Base-by-base conservation (phyloP, 2,797 vertebrate genomes). In the Cossypha polioptera region DNA sequence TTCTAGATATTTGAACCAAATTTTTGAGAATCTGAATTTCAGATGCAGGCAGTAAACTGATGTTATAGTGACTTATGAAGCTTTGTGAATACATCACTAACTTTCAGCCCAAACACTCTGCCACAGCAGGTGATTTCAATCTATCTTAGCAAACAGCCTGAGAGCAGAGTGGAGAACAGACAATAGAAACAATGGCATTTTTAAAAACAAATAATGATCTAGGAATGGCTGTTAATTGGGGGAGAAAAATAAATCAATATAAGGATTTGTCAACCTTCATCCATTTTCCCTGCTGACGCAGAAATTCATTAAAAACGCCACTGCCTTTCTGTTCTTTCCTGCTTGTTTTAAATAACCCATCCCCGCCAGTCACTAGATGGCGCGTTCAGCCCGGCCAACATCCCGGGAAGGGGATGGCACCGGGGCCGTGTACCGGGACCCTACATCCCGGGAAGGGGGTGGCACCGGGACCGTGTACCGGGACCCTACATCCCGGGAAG, bases 311-410 rank as follows among this genome's bases (percentile, higher is more conserved):
- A 7, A 51, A 38, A 80, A 25, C 45, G 33, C 62, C 13, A 10
- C 3, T 9, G 13, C 45, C 28, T 67, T 35, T 40, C 11, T 2
- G 20, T 7, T 35, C 14, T 16, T 13, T 8, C 9, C 33, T 9
- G 6, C 31, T 8, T 4, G 29, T n/a, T 72, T 47, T 2, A 7
- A 6, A 31, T 4, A 4, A 51, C 7, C 28, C 65, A 43, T 17
- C 40, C 15, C 26, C 8, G 1, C 28, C 15, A 15, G 67, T 87
- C 97, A 97, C 89, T 91, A 98, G 97, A 80, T 96, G 97, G 97
- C 95, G 86, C 26, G 29, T 79, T 75, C 17, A 28, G 40, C 66
- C 53, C 28, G 26, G 19, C 55, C 57, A 13, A 1, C 35, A 29
- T 28, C 48, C 48, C 48, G 26, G 48, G 13, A 47, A 25, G 22